Percentiles rank a stretch among this genome's conserved stretches.
These are phyloP conservation scores for Zaprionus africanus DNA, from an alignment of 1,140 invertebrate genomes.

Conservation along the genomic window DNA sequence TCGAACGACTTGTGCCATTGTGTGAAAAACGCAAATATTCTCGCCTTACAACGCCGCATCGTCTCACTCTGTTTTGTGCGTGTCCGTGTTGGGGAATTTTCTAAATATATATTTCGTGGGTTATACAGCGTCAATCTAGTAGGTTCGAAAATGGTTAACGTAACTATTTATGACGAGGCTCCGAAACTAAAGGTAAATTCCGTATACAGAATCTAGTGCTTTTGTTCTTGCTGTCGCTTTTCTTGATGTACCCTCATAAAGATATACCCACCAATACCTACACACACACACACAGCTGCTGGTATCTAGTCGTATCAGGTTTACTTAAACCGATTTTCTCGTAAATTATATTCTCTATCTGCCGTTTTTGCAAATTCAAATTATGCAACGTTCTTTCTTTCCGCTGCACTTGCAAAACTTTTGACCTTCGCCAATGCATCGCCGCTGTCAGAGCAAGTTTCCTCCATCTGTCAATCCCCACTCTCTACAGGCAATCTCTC, in stretches of 20 bases:
- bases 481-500: conserved; percentile 11
- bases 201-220: conserved; percentile 11
- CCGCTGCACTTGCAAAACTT: conserved; percentile 56
- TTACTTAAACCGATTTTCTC: conserved; percentile 13
- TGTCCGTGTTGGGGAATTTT: conserved; percentile 34
- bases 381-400: conserved; percentile 66
- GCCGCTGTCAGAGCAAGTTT: conserved; percentile 52
- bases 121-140: conserved; percentile 42
- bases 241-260: conserved; percentile 53
- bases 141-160: conserved; percentile 79
- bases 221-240: conserved; percentile 29
- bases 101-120: conserved; percentile 47
- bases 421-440: conserved; percentile 49
- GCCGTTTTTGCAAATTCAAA: conserved; percentile 35
- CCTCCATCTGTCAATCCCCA: conserved; percentile 43
- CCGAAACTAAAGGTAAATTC: conserved; percentile 79
- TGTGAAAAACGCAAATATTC: conserved; percentile 48
- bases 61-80: conserved; percentile 60
- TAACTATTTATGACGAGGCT: conserved; percentile 78
- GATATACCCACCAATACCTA: conserved; percentile 38
- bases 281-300: conserved; percentile 18
- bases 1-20: conserved; percentile 60
- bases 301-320: conserved; percentile 27
- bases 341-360: background rate
- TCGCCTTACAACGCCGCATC: conserved; percentile 33